phyloP scores from a whole-genome alignment of 1,140 invertebrate genomes.

The Bombus confusus region DNA sequence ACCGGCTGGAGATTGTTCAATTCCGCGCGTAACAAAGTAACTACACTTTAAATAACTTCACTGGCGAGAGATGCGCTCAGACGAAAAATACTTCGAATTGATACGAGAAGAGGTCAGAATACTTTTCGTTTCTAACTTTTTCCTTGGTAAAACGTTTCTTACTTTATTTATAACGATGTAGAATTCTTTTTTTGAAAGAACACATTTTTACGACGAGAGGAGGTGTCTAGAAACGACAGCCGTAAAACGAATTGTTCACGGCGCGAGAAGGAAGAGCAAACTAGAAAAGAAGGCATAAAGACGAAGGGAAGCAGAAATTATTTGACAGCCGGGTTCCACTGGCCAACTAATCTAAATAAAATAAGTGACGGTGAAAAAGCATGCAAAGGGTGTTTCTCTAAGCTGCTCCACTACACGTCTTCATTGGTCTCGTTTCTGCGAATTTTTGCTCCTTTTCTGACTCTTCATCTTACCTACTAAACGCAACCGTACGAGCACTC shows the following conservation, averaged over 20 bases:
- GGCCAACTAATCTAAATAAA: constrained; percentile 29
- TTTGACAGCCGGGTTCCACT: constrained; percentile 32
- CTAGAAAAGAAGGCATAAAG: no score
- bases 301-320: constrained; percentile 24
- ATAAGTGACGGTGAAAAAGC: constrained; percentile 18
- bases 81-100: not conserved
- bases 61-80: not conserved
- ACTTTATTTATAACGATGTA: not conserved
- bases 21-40: constrained; percentile 3
- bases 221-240: not conserved
- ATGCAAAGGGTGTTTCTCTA: not conserved
- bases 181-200: not conserved
- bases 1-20: not conserved
- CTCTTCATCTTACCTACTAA: not conserved
- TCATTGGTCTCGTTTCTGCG: constrained; percentile 19
- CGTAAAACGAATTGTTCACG: constrained; percentile 15
- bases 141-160: not conserved
- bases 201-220: not conserved
- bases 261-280: not conserved
- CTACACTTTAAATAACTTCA: not conserved
- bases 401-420: constrained; percentile 24
- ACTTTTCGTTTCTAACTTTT: not conserved
- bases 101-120: not conserved
- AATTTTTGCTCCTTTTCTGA: constrained; percentile 2
- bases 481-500: no score